Evolutionary conservation across 1,140 invertebrate genomes (phyloP), one percentile per base, ranked within the genome.

Genomic region (Leguminivora glycinivorella): DNA sequence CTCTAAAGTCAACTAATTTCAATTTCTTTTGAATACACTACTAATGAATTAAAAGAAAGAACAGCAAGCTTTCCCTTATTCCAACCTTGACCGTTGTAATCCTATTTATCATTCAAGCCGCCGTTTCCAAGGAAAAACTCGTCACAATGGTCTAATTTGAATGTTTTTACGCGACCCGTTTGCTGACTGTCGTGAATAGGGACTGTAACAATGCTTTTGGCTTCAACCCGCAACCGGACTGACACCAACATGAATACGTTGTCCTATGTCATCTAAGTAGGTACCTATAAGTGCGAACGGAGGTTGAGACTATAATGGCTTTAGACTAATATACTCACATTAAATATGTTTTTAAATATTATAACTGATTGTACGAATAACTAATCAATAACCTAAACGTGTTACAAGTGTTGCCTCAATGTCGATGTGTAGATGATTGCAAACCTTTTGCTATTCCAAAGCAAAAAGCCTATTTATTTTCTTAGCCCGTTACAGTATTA

Each of bases 81-180:
- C 6, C 19, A 22, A 52, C 47, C 47, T 52, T 52, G 47, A 52
- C 47, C 19, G 47, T 52, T 52, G 47, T 52, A 22, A 52, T 52
- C 47, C 47, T 52, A 52, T 52, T 52, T 52, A 52, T 52, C 47
- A 52, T 52, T 52, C 19, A 52, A 22, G 2, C 17, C 47, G 10
- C 19, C 47, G 47, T 5, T 72, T 58, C 31, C 19, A 25, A 83
- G 81, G 77, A 84, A 81, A 80, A 83, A 83, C 80, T 76, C 75
- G 76, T 77, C 78, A 88, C 79, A 86, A 85, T 83, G 76, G 81
- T 80, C 80, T 83, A 83, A 89, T 89, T 86, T 87, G 78, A 85
- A 85, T 85, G 83, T 87, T 87, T 83, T 77, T 78, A 78, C 80
- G 81, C 79, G 80, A 76, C 70, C 79, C 80, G 78, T 74, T 83